Evolutionary conservation across 2,797 vertebrate genomes (phyloP), one percentile per base, ranked within the genome.

Genomic region (Chaunax sp.): DNA sequence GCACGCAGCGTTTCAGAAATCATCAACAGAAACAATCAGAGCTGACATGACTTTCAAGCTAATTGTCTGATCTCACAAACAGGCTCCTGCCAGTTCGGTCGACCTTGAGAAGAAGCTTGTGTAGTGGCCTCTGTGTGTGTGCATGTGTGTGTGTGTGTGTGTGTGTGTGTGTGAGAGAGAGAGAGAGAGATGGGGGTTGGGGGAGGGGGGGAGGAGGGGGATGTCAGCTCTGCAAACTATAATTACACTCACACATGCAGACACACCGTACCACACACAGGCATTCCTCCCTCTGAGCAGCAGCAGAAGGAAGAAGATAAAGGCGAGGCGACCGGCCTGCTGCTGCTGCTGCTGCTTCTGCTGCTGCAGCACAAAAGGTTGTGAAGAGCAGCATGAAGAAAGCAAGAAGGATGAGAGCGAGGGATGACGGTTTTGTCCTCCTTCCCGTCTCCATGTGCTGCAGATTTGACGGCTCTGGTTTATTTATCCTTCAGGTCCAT

Each of bases 91-190:
- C 64, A 43, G 63, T 63, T 81, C 41, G 47, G 54, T 52, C 57
- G 75, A 90, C 90, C 90, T 90, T 87, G 81, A 86, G 72, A 75
- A 82, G 53, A 49, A 79, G 84, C 65, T 47, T 2, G 57, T 65
- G 71, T 53, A 47, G 65, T 57, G 61, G 57, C 51, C 55, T 57
- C 61, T 33, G 33, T 52, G 58, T 51, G 68, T 33, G 47, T 63
- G 59, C 25, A 43, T 40, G 53, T 26, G 10, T 33, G 45, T 33
- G 69, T 38, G 44, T 33, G 33, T 52, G 58, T 51, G 68, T 33
- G 47, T 63, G 59, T 33, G 33, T 52, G 58, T 51, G 68, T 33
- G 47, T 63, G 59, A 19, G 37, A 6, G 13, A 30, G 20, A 7
- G 44, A 47, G 45, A 25, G 12, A 25, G 45, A 23, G 46, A 18